Evolutionary conservation across 2,797 vertebrate species (phyloP).

Genomic region (Takifugu rubripes): DNA sequence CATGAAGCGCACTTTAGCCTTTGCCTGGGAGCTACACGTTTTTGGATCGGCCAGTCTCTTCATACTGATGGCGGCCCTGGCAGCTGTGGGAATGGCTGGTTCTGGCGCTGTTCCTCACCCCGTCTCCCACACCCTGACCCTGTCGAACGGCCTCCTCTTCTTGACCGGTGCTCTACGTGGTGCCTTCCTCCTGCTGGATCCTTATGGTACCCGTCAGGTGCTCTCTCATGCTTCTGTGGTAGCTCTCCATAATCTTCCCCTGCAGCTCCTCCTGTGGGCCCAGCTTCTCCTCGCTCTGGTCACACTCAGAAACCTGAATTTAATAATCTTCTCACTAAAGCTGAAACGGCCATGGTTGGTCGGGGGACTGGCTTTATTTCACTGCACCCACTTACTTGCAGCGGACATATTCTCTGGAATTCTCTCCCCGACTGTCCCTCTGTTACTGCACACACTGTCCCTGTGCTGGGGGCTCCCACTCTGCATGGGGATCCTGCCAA

Average conservation of each 20-base stretch:
- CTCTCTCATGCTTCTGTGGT: conserved; percentile 70
- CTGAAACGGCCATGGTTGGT: conserved; percentile 70
- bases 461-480: conserved; percentile 78
- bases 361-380: conserved; percentile 62
- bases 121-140: conserved; percentile 60
- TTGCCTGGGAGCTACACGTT: conserved; percentile 85
- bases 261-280: conserved; percentile 78
- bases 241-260: conserved; percentile 81
- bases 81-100: conserved; percentile 65
- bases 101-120: conserved; percentile 56
- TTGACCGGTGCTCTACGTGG: conserved; percentile 74
- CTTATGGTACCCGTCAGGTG: conserved; percentile 79
- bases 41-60: conserved; percentile 80
- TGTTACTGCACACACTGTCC: conserved; percentile 79
- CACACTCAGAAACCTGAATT: conserved; percentile 62
- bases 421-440: conserved; percentile 68
- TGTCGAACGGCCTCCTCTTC: conserved; percentile 75
- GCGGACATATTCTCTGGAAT: conserved; percentile 76
- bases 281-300: conserved; percentile 77
- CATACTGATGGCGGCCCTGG: conserved; percentile 68
- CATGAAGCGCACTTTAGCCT: conserved; percentile 77
- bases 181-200: conserved; percentile 82
- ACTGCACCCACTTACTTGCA: conserved; percentile 61
- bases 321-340: conserved; percentile 63
- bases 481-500: conserved; percentile 62